Conservation (phyloP, 2,797 vertebrate genomes). For the Oceanodroma leucorhoa region DNA sequence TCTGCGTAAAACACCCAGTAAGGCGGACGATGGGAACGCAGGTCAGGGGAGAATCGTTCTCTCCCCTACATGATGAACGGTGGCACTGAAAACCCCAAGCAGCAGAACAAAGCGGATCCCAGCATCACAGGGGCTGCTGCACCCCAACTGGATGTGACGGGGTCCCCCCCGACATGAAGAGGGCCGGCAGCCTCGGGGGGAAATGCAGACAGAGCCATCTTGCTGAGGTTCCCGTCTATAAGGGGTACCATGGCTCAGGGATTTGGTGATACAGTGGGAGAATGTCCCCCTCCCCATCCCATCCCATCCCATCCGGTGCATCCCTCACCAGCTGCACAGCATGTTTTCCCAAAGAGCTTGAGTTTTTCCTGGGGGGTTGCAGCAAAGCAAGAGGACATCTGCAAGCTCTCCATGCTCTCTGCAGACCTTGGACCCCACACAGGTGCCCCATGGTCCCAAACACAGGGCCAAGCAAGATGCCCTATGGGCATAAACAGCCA, state of each 20-base stretch:
- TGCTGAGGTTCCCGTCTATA: background rate
- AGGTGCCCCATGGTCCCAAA: background rate
- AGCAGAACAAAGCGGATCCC: background rate
- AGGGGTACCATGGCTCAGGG: background rate
- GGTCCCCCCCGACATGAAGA: background rate
- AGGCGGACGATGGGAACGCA: background rate
- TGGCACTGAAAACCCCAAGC: background rate
- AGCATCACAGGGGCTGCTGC: accelerated
- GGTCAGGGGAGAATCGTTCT: conserved; percentile 17
- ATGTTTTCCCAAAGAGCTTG: background rate
- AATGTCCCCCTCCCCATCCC: background rate
- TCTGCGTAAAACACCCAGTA: background rate
- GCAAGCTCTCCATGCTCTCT: background rate
- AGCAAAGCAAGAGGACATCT: background rate
- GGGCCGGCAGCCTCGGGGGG: accelerated
- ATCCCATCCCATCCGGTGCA: background rate
- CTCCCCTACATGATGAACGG: accelerated
- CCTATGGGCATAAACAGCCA: background rate
- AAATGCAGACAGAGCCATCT: background rate
- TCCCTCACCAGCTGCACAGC: background rate
- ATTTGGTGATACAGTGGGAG: background rate
- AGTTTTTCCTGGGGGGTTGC: background rate
- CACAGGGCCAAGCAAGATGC: background rate
- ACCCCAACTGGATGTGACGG: background rate
- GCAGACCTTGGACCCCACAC: background rate